These are phyloP conservation scores for Drosophila emarginata DNA, from an alignment of 2,888 invertebrate genomes.

Conservation along the genomic window DNA sequence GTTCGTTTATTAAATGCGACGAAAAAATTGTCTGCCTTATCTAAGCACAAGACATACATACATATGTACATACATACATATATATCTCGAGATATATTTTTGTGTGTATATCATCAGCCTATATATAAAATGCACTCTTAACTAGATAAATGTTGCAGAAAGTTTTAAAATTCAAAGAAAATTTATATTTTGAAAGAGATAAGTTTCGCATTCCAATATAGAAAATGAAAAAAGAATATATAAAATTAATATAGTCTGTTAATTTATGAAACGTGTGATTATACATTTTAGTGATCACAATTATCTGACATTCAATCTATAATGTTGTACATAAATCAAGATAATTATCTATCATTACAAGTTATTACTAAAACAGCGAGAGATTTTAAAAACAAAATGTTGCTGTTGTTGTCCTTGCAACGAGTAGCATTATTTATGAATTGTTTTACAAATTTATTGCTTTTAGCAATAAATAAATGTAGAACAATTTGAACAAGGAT, in stretches of 20 bases:
- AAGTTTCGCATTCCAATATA: too few relatives aligned
- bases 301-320: slow-evolving; percentile 51
- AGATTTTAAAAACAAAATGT: too few relatives aligned
- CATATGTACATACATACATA: slow-evolving; percentile 7
- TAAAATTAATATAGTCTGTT: too few relatives aligned
- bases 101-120: too few relatives aligned
- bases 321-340: slow-evolving; percentile 39
- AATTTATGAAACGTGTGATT: background rate
- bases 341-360: slow-evolving; percentile 70
- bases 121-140: background rate
- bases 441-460: slow-evolving; percentile 66
- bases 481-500: slow-evolving; percentile 61
- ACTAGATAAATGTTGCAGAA: background rate
- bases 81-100: slow-evolving; percentile 33
- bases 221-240: too few relatives aligned
- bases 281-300: background rate
- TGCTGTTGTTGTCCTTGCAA: slow-evolving; percentile 63
- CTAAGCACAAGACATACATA: slow-evolving; percentile 46
- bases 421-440: slow-evolving; percentile 43
- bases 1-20: slow-evolving; percentile 53
- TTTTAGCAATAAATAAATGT: slow-evolving; percentile 47
- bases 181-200: too few relatives aligned
- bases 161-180: too few relatives aligned
- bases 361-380: slow-evolving; percentile 42
- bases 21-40: slow-evolving; percentile 49